Evolutionary conservation across 2,888 invertebrate genomes (phyloP), one percentile per base, ranked within the genome.

Genomic region (Blastobasis adustella): DNA sequence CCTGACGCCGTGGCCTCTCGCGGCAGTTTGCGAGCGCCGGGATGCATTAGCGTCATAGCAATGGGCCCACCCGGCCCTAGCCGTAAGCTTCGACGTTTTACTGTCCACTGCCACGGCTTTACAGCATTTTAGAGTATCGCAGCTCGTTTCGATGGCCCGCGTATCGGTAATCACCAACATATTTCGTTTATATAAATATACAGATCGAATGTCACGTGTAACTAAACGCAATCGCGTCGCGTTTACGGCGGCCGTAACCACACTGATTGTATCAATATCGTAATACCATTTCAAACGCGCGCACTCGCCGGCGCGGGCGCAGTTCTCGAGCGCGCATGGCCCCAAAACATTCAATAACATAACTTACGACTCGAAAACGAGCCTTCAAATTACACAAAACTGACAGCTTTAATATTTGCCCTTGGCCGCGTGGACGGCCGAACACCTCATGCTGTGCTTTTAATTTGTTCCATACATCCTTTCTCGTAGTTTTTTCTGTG

Each of bases 361-460:
- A 84, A 84, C 74, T 82, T 84, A 84, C 69, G 77, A 73, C 73
- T 80, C 76, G 76, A 79, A 79, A 81, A 79, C 79, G 79, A 76
- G 79, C 78, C 74, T 79, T 82, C 82, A 82, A 83, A 82, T 83
- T 82, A 82, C 82, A 83, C 80, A 82, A 82, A 79, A 73, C 81
- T 85, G 85, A 87, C 86, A 86, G 84, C 71, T 84, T 85, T 85
- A 85, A 87, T 86, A 86, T 85, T 85, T 82, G 82, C 82, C 83
- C 73, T 82, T 66, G 75, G 77, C 73, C 69, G 67, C 61, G 67
- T 54, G 73, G 67, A 69, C 63, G 69, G 67, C 10, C 47, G 45
- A 72, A 71, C 73, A 79, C 79, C 81, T 81, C 87, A 87, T 76
- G 87, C 87, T 86, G 87, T 71, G 86, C 85, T 76, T 87, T 86